These are phyloP conservation scores for Danio kyathit DNA, from an alignment of 2,797 vertebrate species.

Conservation along the genomic window DNA sequence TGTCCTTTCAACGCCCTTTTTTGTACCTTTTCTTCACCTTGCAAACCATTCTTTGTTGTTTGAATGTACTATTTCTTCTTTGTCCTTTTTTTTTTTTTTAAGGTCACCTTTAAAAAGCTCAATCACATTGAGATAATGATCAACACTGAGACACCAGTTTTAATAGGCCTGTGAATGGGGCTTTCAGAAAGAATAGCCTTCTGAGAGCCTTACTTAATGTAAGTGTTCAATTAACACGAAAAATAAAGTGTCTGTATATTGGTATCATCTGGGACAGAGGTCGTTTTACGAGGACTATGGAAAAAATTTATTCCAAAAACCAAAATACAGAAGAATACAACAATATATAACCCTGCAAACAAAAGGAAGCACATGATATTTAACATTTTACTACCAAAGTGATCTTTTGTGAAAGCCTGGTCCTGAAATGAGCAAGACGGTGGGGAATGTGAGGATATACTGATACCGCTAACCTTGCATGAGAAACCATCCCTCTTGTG, in stretches of 20 bases:
- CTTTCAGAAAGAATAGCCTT: slow-evolving; percentile 51
- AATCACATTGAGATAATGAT: slow-evolving; percentile 21
- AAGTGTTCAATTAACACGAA: slow-evolving; percentile 50
- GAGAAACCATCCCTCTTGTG: slow-evolving; percentile 24
- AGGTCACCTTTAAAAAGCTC: slow-evolving; percentile 1
- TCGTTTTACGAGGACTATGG: background rate
- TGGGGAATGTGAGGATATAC: slow-evolving; percentile 1
- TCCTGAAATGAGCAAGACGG: slow-evolving; percentile 2
- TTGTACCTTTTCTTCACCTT: background rate
- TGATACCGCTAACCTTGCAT: slow-evolving; percentile 57
- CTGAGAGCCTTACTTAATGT: slow-evolving; percentile 48
- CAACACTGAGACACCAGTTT: slow-evolving; percentile 46
- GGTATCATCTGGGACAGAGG: background rate
- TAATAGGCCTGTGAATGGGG: slow-evolving; percentile 54
- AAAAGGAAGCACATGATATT: background rate
- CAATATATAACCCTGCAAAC: background rate
- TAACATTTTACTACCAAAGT: background rate
- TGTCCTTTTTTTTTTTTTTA: slow-evolving; percentile 17
- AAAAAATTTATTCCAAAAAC: too few species aligned
- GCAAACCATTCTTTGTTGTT: background rate
- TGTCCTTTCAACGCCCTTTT: background rate
- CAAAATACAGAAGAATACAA: too few species aligned
- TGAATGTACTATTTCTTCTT: background rate
- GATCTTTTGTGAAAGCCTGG: background rate
- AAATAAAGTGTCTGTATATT: slow-evolving; percentile 15